Conservation (phyloP, 2,113 vertebrate species). For the Macaca mulatta region DNA sequence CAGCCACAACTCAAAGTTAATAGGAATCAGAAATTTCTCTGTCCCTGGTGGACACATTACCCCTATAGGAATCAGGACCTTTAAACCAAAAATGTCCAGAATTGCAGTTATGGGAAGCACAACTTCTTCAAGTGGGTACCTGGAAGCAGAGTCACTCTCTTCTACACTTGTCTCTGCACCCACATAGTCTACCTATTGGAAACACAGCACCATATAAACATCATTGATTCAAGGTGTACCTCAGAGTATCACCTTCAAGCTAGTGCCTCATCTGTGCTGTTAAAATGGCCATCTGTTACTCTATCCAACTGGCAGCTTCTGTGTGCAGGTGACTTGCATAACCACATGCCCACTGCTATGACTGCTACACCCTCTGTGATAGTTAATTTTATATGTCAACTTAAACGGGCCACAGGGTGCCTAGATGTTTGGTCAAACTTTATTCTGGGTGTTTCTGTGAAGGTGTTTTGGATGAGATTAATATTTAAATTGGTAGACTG, state of each 20-base stretch:
- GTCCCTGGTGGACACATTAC: not conserved
- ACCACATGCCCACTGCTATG: not conserved
- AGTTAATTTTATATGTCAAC: not conserved
- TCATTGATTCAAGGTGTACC: not conserved
- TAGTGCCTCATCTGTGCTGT: not conserved
- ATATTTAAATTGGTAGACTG: not conserved
- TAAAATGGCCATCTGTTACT: not conserved
- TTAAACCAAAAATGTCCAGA: not conserved
- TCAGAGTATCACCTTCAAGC: not conserved
- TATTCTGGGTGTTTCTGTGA: not conserved
- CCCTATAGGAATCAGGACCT: not conserved
- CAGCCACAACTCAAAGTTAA: not conserved
- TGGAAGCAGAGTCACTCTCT: not conserved
- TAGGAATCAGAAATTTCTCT: not conserved
- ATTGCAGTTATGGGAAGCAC: not conserved
- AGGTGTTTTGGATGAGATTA: not conserved
- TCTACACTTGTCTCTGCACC: not conserved
- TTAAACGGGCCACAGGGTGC: not conserved
- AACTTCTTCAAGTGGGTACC: not conserved
- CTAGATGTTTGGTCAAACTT: not conserved
- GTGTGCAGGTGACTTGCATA: not conserved
- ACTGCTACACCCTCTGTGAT: not conserved
- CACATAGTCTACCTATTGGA: not conserved
- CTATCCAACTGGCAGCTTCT: not conserved
- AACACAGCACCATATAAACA: not conserved